Evolutionary conservation across 2,888 invertebrate genomes (phyloP), one percentile per base, ranked within the genome.

Genomic region (Lepidocyrtinus sp.): DNA sequence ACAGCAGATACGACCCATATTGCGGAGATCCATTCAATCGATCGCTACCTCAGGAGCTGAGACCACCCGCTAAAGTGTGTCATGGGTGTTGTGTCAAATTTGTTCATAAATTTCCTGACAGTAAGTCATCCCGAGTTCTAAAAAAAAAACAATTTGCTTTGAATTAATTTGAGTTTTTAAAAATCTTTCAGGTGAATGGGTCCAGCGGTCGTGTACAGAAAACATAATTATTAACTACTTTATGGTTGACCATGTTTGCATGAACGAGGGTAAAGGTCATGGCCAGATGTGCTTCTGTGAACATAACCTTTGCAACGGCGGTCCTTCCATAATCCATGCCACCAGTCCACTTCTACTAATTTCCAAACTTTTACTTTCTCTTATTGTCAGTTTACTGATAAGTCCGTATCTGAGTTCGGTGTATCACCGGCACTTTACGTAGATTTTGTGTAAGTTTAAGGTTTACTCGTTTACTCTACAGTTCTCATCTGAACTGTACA

Each of bases 221-320:
- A 95, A 96, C 89, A 92, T 97, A 86, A 96, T 96, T 90, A 97
- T 97, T 91, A 97, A 97, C 90, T 92, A 97, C 88, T 97, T 97
- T 92, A 96, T 97, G 96, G 97, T 97, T 90, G 97, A 97, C 91
- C 97, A 97, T 92, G 97, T 97, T 91, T 97, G 97, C 93, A 97
- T 97, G 96, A 95, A 95, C 94, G 97, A 97, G 94, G 96, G 96
- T 93, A 95, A 95, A 92, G 96, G 96, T 91, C 96, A 94, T 89
- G 97, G 97, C 91, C 96, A 96, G 93, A 97, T 97, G 96, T 97
- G 96, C 92, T 97, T 97, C 93, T 97, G 97, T 92, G 96, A 97
- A 92, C 96, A 96, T 92, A 96, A 97, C 91, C 95, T 95, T 94
- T 97, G 97, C 92, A 97, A 97, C 90, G 89, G 89, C 87, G 91